phyloP scores from a whole-genome alignment of 2,113 vertebrate genomes.

The Illadopsis cleaveri region DNA sequence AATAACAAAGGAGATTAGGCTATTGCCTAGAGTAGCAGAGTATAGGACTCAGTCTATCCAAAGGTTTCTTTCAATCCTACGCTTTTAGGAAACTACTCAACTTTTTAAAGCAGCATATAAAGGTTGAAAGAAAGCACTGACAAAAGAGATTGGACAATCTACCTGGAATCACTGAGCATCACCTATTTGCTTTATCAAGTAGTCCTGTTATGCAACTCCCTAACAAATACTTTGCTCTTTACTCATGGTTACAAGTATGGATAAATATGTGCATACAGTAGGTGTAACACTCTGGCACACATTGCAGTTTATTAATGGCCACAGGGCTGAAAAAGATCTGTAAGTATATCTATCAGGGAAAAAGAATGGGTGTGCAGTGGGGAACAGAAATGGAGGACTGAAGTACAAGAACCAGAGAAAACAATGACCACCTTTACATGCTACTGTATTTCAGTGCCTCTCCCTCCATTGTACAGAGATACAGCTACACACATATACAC shows the following conservation, averaged over 20 bases:
- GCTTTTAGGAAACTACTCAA: not conserved
- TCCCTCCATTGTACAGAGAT: not conserved
- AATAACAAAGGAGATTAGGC: not conserved
- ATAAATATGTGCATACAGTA: not conserved
- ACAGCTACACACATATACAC: fast-evolving
- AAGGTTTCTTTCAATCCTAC: not conserved
- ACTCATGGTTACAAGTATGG: not conserved
- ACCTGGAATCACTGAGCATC: not conserved
- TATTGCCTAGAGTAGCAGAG: not conserved
- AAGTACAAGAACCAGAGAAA: not conserved
- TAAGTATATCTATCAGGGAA: not conserved
- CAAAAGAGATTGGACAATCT: not conserved
- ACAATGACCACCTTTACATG: not conserved
- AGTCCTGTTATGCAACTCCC: not conserved
- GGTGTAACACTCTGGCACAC: not conserved
- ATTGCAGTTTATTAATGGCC: not conserved
- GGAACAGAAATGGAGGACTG: not conserved
- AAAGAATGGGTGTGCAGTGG: not conserved
- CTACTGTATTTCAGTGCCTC: not conserved
- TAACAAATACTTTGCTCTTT: not conserved
- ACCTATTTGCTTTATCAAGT: not conserved
- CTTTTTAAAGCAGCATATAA: not conserved
- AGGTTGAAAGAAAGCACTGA: not conserved
- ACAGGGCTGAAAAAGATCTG: not conserved
- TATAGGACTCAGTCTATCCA: not conserved